Base-by-base conservation (phyloP, 2,888 invertebrate species). In the Pterobdella sp. region DNA sequence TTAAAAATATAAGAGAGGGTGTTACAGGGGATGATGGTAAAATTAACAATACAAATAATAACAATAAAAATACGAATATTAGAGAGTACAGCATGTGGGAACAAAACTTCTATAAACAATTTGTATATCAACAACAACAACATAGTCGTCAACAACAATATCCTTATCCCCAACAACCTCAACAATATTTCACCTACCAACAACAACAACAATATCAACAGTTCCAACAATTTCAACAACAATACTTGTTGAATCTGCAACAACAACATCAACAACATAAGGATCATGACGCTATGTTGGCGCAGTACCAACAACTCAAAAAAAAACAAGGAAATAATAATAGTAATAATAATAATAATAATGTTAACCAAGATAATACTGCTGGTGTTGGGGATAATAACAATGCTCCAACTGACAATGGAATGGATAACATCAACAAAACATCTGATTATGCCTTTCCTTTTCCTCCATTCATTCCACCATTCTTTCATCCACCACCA, bases 101-200 rank as follows among this genome's bases (percentile, higher is more conserved):
- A 49, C 52, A 14, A 49, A 14, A 49, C 52, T 10, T 37, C 29
- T 56, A 56, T 56, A 22, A 56, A 56, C 60, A 56, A 22, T 56
- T 56, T 56, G 4, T 4, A 14, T 26, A 56, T 26, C 52, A 72
- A 29, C 29, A 72, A 26, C 65, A 65, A 31, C 65, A 65, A 35
- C 65, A 10, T 31, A 29, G 2, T 31, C 14, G 4, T 7, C 65
- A 67, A 49, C 67, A 67, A 32, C 72, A 67, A 10, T 22, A 35
- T 29, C n/a, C n/a, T 26, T 10, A 29, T 26, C n/a, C n/a, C 10
- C 63, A 63, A 63, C 63, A 10, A 63, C 14, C 7, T 32, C 65
- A 65, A 56, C 60, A 7, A 3, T n/a, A 4, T 18, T 3, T 14
- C n/a, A 3, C 60, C 26, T 26, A 56, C 18, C 60, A 56, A 56